Evolutionary conservation across 1,140 invertebrate genomes (phyloP), one percentile per base, ranked within the genome.

Genomic region (Steinernema khuongi): DNA sequence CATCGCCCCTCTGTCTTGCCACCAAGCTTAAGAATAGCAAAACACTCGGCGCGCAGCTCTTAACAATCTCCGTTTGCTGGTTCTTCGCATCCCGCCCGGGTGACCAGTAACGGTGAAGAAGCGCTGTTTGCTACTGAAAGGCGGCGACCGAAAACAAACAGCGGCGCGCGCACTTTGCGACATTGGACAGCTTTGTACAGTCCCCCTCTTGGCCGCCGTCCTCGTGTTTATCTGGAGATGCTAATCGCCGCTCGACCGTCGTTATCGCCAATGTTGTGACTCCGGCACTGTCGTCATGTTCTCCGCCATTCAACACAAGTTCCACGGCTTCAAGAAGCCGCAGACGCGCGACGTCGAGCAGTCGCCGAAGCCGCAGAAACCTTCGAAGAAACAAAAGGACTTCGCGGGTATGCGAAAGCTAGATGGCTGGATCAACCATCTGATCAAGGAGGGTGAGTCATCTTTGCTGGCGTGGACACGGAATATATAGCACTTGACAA

Each of bases 401-500:
- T 60, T 60, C 26, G 50, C 22, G 4, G 50, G 50, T 7, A 60
- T 60, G 50, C 50, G 50, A 60, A 60, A 60, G 26, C 44, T 72
- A 7, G 71, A 72, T 31, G 44, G 66, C 22, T 72, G 71, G 71
- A 72, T 72, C 71, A 72, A 68, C 28, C 71, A 72, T 69, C 30
- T 72, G 44, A 66, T 72, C 30, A 69, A 44, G 17, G 71, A 72
- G 44, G 71, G 71, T 72, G 7, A 71, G 44, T 17, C 4, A 11
- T 41, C 50, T 60, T 60, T 60, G 19, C 26, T 60, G 50, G 26
- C 50, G n/a, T n/a, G n/a, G n/a, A n/a, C n/a, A n/a, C n/a, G n/a
- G n/a, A n/a, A n/a, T n/a, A n/a, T n/a, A n/a, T n/a, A n/a, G n/a
- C n/a, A n/a, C n/a, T n/a, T n/a, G n/a, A n/a, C n/a, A n/a, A n/a